Conservation (phyloP, 1,140 invertebrate species). For the Lordiphosa mommai region DNA sequence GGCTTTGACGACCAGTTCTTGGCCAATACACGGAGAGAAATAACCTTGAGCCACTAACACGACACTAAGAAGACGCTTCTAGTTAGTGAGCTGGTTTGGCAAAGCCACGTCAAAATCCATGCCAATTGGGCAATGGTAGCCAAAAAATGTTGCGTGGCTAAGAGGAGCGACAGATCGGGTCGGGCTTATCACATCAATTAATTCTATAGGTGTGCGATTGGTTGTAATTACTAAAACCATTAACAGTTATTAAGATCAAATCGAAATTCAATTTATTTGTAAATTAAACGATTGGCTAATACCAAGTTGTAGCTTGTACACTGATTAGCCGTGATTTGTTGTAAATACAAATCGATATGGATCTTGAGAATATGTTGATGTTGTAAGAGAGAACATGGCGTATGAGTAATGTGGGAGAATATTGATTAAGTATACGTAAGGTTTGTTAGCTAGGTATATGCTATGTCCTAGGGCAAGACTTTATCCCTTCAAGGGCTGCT, state of each 20-base stretch:
- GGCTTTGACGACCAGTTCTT: conserved; percentile 49
- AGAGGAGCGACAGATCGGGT: neutral
- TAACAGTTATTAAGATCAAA: conserved; percentile 56
- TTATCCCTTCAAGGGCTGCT: too few species aligned
- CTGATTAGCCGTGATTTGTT: conserved; percentile 26
- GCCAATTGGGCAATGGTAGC: conserved; percentile 32
- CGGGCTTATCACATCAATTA: neutral
- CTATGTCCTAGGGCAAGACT: too few species aligned
- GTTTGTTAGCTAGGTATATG: too few species aligned
- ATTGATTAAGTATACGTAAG: too few species aligned
- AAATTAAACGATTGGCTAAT: conserved; percentile 42
- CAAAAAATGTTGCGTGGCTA: neutral
- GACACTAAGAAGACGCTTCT: conserved; percentile 53
- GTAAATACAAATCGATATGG: conserved; percentile 3
- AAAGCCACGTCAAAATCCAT: conserved; percentile 21
- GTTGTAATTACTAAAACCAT: conserved; percentile 44
- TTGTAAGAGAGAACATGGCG: too few species aligned
- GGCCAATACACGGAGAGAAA: conserved; percentile 1
- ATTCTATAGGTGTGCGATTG: conserved; percentile 11
- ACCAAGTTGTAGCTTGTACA: conserved; percentile 17
- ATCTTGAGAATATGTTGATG: neutral
- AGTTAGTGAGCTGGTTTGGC: conserved; percentile 11
- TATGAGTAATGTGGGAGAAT: too few species aligned
- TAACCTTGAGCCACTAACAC: conserved; percentile 53
- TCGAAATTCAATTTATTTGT: conserved; percentile 55